Conservation (phyloP, 2,113 vertebrate genomes). For the Panurus biarmicus region DNA sequence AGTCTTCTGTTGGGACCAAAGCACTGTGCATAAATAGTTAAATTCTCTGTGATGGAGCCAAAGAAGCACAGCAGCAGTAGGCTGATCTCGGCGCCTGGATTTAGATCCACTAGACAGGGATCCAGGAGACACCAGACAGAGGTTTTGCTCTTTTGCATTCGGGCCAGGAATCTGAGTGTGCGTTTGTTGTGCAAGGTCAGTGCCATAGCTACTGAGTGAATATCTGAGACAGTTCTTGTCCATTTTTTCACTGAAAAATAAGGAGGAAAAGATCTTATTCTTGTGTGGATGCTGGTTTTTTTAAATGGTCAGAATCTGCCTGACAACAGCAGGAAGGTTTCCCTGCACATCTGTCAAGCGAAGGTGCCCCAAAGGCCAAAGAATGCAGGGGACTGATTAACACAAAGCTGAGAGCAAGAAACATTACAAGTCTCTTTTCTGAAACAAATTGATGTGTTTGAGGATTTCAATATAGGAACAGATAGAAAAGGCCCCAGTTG, state of each 20-base stretch:
- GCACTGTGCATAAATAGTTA: neutral
- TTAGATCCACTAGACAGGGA: neutral
- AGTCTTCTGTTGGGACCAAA: neutral
- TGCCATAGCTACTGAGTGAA: neutral
- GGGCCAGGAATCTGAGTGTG: neutral
- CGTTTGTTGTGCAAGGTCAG: neutral
- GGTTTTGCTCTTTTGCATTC: neutral
- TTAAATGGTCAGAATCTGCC: neutral
- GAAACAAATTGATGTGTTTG: neutral
- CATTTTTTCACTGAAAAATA: neutral
- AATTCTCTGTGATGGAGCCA: neutral
- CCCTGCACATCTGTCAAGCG: neutral
- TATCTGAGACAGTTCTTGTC: neutral
- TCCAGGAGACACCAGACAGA: accelerated
- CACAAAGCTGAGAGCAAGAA: neutral
- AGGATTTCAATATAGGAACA: neutral
- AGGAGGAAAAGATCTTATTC: neutral
- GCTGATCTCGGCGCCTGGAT: neutral
- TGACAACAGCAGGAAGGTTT: neutral
- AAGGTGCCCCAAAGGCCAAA: neutral
- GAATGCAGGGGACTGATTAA: neutral
- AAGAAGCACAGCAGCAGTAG: neutral
- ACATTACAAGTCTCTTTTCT: neutral
- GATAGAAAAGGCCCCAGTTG: neutral
- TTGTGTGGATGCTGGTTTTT: neutral